Percentiles rank a stretch among this genome's conserved stretches.
Evolutionary conservation across 2,113 vertebrate genomes (phyloP).

Genomic region (Arothron firmamentum): DNA sequence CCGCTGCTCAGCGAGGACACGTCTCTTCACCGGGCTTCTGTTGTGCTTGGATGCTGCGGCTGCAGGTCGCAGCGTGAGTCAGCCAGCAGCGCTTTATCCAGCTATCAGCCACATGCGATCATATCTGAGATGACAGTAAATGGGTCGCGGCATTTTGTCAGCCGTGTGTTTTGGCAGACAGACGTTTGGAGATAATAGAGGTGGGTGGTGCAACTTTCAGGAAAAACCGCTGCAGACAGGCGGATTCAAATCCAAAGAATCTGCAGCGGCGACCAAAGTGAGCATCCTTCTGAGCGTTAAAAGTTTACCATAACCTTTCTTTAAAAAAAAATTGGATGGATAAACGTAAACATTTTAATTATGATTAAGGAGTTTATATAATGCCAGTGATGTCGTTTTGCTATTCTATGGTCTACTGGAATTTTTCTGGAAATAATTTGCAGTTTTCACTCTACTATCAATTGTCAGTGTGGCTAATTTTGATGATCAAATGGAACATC

Average conservation of each 20-base stretch:
- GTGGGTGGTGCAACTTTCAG: conserved; percentile 8
- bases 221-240: conserved; percentile 10
- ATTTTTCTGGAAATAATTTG: background rate
- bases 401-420: background rate
- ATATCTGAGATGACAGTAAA: conserved; percentile 29
- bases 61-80: conserved; percentile 24
- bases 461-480: background rate
- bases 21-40: conserved; percentile 9
- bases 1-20: background rate
- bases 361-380: too few relatives aligned
- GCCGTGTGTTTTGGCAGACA: conserved; percentile 23
- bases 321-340: background rate
- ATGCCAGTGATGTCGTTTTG: too few relatives aligned
- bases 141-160: conserved; percentile 37
- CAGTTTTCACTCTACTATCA: background rate
- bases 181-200: conserved; percentile 18
- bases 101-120: conserved; percentile 21
- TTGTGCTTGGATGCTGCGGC: conserved; percentile 10
- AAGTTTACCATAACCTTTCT: background rate
- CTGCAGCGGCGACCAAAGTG: conserved; percentile 8
- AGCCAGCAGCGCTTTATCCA: conserved; percentile 7
- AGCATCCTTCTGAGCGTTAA: background rate
- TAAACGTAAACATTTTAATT: too few relatives aligned
- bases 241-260: conserved; percentile 10
- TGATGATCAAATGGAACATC: conserved; percentile 17